Base-by-base conservation (phyloP, 2,797 vertebrate species). In the Spea hammondii region DNA sequence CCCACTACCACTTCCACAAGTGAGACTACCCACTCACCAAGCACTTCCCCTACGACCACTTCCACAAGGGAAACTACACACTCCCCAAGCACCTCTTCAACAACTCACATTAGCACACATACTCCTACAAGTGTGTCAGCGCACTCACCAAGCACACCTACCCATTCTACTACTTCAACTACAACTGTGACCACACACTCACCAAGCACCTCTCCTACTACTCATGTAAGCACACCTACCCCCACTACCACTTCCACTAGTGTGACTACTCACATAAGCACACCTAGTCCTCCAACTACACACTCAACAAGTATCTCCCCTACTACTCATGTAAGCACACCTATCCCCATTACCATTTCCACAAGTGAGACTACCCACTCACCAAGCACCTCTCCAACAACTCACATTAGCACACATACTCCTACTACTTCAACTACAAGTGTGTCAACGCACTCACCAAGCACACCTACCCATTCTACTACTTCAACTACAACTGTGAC, bases 311-410 rank as follows among this genome's bases (percentile, higher is more conserved):
- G 48, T 8, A 55, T 32, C 4, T 12, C 17, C 32, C 10, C 73
- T 54, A 60, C 72, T 5, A 0, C 62, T 77, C 47, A 47, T 78
- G 10, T 68, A 44, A 51, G 45, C 5, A 51, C 66, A 5, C 50
- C 11, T 1, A 1, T 66, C 13, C 74, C 86, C 55, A 51, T 77
- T 2, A 9, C n/a, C n/a, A n/a, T 53, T 3, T 65, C 80, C n/a
- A 46, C 64, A 10, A 67, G 64, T 0, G 72, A 59, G 3, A 4
- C 10, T 4, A 65, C 14, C 1, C 44, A 54, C 45, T 10, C 74
- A 10, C 13, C 74, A n/a, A 8, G 44, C 2, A 14, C 59, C 64
- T 11, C 78, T 10, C 59, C 45, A 2, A 70, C 17, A 0, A 72
- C 82, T 45, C 0, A 17, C 17, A 17, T 17, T 12, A 47, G 47